A percentile compares a stretch with the other conserved stretches of the same genome.
Evolutionary conservation across 2,797 vertebrate species (phyloP).

Genomic region (Mico argentatus): DNA sequence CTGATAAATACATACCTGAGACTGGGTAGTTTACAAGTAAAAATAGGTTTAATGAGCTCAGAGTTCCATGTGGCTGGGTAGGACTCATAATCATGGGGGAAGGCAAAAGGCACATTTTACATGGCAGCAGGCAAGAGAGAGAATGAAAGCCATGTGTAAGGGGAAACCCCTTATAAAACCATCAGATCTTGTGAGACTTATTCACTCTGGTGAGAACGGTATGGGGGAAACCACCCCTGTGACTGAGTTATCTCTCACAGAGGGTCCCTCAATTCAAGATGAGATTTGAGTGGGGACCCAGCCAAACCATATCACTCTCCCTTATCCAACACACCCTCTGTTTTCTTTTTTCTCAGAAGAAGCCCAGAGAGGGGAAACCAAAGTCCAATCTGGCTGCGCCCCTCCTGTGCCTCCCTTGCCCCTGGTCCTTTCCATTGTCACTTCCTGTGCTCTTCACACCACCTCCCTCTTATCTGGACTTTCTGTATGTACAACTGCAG

Average conservation of each 20-base stretch:
- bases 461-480: not conserved
- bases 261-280: not conserved
- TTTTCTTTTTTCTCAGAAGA: not conserved
- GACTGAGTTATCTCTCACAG: fast-evolving
- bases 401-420: no score
- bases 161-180: not conserved
- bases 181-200: not conserved
- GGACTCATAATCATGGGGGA: not conserved
- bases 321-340: not conserved
- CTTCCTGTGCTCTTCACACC: not conserved
- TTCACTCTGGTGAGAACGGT: not conserved
- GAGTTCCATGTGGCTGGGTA: not conserved
- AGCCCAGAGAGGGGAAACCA: not conserved
- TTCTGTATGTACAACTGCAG: not conserved
- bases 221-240: not conserved
- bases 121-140: not conserved
- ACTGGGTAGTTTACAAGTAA: not conserved
- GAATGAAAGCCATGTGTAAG: not conserved
- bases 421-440: no score
- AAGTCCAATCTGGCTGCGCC: no score
- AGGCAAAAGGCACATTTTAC: not conserved
- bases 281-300: not conserved
- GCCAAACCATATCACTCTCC: not conserved
- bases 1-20: not conserved
- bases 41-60: not conserved